phyloP scores from a whole-genome alignment of 2,888 invertebrate species.

The Thymelicus sylvestris region DNA sequence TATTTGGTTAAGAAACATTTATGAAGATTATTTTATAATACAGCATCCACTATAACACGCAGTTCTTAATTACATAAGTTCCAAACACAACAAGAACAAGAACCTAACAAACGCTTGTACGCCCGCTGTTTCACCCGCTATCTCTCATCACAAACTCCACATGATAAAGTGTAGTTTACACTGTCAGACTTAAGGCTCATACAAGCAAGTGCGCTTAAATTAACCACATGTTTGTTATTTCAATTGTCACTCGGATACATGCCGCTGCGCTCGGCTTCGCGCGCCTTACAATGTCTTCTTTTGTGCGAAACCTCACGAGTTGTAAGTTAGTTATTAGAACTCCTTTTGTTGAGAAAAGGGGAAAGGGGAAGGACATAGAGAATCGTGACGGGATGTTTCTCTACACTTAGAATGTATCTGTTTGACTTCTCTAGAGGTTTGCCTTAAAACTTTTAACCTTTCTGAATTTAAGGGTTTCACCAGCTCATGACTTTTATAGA shows the following conservation, averaged over 20 bases:
- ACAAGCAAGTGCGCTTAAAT: constrained; percentile 46
- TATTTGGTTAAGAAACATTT: too few species aligned
- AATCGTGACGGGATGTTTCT: constrained; percentile 26
- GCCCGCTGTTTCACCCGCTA: constrained; percentile 21
- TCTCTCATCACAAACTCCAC: constrained; percentile 35
- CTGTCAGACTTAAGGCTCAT: constrained; percentile 46
- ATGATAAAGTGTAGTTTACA: constrained; percentile 47
- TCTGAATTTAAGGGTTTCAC: background rate
- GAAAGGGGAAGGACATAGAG: background rate
- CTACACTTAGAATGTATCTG: background rate
- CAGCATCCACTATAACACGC: too few species aligned
- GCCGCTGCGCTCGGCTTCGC: constrained; percentile 22
- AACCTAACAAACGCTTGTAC: background rate
- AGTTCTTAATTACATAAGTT: too few species aligned
- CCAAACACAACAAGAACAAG: background rate
- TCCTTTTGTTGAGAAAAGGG: constrained; percentile 11
- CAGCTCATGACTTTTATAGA: too few species aligned
- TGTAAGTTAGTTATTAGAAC: constrained; percentile 29
- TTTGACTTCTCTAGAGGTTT: background rate
- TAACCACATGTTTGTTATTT: constrained; percentile 52
- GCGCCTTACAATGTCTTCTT: constrained; percentile 23
- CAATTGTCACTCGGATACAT: constrained; percentile 46
- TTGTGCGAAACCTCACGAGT: constrained; percentile 30
- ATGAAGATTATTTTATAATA: too few species aligned
- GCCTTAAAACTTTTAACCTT: background rate